Evolutionary conservation across 1,140 invertebrate genomes (phyloP), one percentile per base, ranked within the genome.

Genomic region (Achroia grisella): DNA sequence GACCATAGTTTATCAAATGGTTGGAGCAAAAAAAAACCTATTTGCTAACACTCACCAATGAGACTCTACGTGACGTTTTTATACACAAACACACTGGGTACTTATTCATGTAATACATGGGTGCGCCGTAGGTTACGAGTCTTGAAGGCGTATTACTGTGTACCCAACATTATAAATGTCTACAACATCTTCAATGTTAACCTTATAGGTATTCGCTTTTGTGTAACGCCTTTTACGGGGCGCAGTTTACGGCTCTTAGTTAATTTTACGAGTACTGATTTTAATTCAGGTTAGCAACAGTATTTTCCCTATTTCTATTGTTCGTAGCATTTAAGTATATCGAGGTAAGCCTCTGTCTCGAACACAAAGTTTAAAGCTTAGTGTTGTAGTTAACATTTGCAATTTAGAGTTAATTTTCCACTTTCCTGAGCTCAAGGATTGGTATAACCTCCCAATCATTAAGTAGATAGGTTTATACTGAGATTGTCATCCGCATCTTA

Each of bases 1-100:
- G 17, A 23, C 34, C 34, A 8, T 10, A 13, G 12, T 8, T 4
- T 23, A 6, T 15, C 34, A n/a, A 8, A 14, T 35, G 40, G 36
- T 34, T 17, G 39, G 42, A 46, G 37, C 49, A 45, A 59, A 60
- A 55, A 23, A 23, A 3, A 23, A 53, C 48, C 62, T 71, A 79
- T 79, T 69, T 76, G 55, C 62, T 79, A 74, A 79, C 76, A 72
- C 66, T 55, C 74, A 72, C 55, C 56, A 33, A 41, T 44, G 48
- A 56, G n/a, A 40, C 48, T 63, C 49, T 65, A 66, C 64, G 65
- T 59, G 69, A 77, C 57, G 63, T 62, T 45, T 57, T 27, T 52
- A 49, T 56, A 54, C 41, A 64, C 57, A 23, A 23, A 23, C 17
- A 23, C 17, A 23, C 56, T 52, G 60, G 44, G 35, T 28, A 48